Evolutionary conservation across 2,888 invertebrate genomes (phyloP).

Genomic region (Thumatha senex): DNA sequence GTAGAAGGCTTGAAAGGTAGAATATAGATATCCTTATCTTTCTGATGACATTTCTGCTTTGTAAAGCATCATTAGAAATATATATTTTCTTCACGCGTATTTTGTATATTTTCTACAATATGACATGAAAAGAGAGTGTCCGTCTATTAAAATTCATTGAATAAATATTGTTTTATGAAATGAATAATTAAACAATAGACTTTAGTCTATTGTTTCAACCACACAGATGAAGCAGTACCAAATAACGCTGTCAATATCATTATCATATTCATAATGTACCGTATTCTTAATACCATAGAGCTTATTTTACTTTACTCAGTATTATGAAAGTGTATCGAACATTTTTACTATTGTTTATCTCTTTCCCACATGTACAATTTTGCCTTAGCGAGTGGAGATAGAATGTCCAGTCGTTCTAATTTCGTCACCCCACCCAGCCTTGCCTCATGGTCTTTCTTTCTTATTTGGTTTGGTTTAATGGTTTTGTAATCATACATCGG

Average conservation of each 20-base stretch:
- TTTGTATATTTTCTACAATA: too few species aligned
- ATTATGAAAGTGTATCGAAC: constrained; percentile 42
- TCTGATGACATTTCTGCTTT: neutral
- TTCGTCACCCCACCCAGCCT: constrained; percentile 53
- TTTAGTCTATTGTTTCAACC: too few species aligned
- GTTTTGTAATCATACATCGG: constrained; percentile 52
- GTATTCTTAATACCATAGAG: rapidly evolving
- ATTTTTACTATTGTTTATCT: constrained; percentile 51
- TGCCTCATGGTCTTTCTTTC: constrained; percentile 45
- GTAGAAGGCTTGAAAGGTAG: neutral
- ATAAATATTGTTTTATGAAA: too few species aligned
- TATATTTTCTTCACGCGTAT: too few species aligned
- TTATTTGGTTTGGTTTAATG: constrained; percentile 44
- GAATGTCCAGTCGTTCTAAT: constrained; percentile 46
- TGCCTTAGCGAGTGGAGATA: constrained; percentile 10
- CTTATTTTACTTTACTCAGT: neutral
- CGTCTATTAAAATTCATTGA: too few species aligned
- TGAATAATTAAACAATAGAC: too few species aligned
- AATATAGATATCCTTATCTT: constrained; percentile 20
- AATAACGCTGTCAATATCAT: neutral
- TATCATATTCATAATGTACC: neutral
- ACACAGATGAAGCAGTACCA: neutral
- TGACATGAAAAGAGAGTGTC: too few species aligned
- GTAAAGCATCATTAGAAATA: constrained; percentile 3
- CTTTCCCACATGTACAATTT: constrained; percentile 35